Percentiles rank a stretch among this genome's conserved stretches.
phyloP scores from a whole-genome alignment of 37 sponge, comb jelly and placozoan species.

The Haliclona indistincta region DNA sequence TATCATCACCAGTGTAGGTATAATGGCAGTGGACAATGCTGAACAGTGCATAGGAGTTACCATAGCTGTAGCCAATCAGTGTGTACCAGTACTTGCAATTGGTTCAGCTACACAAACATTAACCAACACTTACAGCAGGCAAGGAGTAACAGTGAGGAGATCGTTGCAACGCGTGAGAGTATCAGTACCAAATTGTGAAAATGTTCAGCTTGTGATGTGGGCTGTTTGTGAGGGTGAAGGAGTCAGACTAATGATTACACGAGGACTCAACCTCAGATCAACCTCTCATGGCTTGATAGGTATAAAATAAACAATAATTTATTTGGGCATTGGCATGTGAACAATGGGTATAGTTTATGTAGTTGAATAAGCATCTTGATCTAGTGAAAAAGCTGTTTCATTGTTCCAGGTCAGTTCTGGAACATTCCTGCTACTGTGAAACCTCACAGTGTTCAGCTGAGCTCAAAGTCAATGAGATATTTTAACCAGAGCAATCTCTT shows the following conservation, averaged over 20 bases:
- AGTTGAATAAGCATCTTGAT: no score
- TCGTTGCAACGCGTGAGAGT: no score
- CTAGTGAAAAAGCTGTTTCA: no score
- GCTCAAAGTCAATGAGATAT: no score
- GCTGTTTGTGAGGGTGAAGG: not conserved
- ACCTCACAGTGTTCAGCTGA: no score
- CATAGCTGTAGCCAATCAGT: not conserved
- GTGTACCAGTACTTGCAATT: not conserved
- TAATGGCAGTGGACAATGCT: not conserved
- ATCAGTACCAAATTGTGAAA: slow-evolving; percentile 8
- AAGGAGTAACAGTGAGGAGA: no score
- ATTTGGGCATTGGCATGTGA: not conserved
- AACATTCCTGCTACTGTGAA: slow-evolving; percentile 12
- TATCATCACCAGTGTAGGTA: slow-evolving; percentile 13
- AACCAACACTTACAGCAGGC: no score
- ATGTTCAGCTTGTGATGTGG: not conserved
- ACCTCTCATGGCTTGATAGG: slow-evolving; percentile 8
- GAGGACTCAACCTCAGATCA: not conserved
- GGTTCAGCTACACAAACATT: no score
- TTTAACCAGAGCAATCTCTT: not conserved
- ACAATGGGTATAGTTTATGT: no score
- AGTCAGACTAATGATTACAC: not conserved
- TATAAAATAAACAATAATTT: not conserved
- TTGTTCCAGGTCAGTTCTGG: slow-evolving; percentile 10
- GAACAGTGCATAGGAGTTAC: not conserved